A percentile compares a stretch with the other conserved stretches of the same genome.
Conservation (phyloP, 2,888 invertebrate species). For the Tupiocoris notatus region DNA sequence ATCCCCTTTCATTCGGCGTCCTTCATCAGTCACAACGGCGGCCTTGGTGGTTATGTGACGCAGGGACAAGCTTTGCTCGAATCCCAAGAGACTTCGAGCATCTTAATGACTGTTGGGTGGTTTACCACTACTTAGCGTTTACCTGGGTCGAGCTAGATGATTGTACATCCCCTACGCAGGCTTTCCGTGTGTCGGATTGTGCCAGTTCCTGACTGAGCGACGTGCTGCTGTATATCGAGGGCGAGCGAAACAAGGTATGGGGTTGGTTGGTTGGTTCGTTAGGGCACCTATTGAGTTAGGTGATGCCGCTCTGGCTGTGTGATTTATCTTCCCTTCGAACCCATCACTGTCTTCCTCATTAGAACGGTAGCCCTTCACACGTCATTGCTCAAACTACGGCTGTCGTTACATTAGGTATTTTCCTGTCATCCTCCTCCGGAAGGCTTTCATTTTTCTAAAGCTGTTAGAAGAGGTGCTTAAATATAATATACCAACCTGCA, state of each 20-base stretch:
- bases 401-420: constrained; percentile 40
- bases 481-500: too few relatives aligned
- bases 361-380: constrained; percentile 41
- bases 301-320: constrained; percentile 28
- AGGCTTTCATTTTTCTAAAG: not conserved
- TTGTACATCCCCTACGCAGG: not conserved
- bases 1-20: constrained; percentile 22
- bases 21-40: not conserved
- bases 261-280: constrained; percentile 27
- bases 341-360: constrained; percentile 34
- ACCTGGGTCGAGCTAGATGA: constrained; percentile 22
- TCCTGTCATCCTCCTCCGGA: not conserved
- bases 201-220: not conserved
- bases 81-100: not conserved
- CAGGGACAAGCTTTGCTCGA: not conserved
- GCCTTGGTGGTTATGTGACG: not conserved
- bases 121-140: constrained; percentile 39
- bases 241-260: not conserved
- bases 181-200: not conserved
- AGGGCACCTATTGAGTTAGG: constrained; percentile 27
- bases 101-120: constrained; percentile 39
- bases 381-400: constrained; percentile 41
- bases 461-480: constrained; percentile 7
- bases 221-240: too few relatives aligned
- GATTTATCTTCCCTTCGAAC: constrained; percentile 36